These are phyloP conservation scores for Acrobasis repandana DNA, from an alignment of 2,888 invertebrate species.

Conservation along the genomic window DNA sequence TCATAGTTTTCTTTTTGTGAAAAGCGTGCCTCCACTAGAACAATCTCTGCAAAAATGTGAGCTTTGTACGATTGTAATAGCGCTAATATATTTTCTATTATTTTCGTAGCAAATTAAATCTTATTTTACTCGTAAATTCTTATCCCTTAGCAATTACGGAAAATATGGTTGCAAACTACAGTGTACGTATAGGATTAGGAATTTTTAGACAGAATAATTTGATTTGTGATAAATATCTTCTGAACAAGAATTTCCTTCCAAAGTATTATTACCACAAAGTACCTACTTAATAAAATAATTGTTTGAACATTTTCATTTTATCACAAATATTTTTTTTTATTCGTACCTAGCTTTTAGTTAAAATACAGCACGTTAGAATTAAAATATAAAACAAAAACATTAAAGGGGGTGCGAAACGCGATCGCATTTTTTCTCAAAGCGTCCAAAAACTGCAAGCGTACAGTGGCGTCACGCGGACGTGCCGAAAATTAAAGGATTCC, in stretches of 20 bases:
- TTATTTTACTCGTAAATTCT: conserved; percentile 18
- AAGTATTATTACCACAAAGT: too few species aligned
- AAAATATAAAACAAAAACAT: conserved; percentile 44
- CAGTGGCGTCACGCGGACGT: conserved; percentile 69
- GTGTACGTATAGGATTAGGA: too few species aligned
- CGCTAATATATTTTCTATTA: conserved; percentile 46
- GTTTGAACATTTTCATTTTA: too few species aligned
- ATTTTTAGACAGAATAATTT: too few species aligned
- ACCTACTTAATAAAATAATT: too few species aligned
- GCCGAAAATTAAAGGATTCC: conserved; percentile 82
- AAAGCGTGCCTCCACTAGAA: conserved; percentile 42
- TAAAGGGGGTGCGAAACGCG: conserved; percentile 55
- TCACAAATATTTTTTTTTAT: background rate
- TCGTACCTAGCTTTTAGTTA: conserved; percentile 13
- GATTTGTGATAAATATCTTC: too few species aligned
- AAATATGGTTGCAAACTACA: too few species aligned
- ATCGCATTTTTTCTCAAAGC: conserved; percentile 70
- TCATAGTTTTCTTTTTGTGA: conserved; percentile 49
- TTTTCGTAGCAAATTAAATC: conserved; percentile 33
- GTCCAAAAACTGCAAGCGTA: conserved; percentile 61
- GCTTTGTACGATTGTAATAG: conserved; percentile 49
- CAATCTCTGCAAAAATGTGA: conserved; percentile 43
- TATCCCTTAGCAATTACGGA: background rate
- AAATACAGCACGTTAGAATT: conserved; percentile 22
- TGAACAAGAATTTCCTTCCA: too few species aligned